A percentile compares a stretch with the other conserved stretches of the same genome.
phyloP scores from a whole-genome alignment of 1,140 invertebrate genomes.

The Sycobia sp. region DNA sequence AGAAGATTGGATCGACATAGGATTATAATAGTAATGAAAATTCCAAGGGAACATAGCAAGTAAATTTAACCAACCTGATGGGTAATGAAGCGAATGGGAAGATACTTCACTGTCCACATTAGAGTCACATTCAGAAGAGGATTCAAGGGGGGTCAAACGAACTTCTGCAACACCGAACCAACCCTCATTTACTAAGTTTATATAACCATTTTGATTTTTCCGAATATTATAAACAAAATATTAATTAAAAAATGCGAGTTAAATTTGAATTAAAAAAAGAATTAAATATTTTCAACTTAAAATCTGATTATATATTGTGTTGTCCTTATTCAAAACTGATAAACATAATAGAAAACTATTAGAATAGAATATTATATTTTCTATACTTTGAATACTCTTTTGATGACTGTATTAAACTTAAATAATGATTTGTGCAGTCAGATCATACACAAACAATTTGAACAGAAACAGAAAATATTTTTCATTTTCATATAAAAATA shows the following conservation, averaged over 20 bases:
- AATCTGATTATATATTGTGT: background rate
- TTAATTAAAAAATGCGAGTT: slow-evolving; percentile 27
- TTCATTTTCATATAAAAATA: background rate
- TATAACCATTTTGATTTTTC: slow-evolving; percentile 7
- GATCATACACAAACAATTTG: slow-evolving; percentile 53
- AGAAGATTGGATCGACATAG: too few species aligned
- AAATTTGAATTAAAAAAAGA: slow-evolving; percentile 1
- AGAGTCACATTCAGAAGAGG: slow-evolving; percentile 77
- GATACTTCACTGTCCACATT: slow-evolving; percentile 78
- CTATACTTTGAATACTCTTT: too few species aligned
- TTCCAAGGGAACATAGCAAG: slow-evolving; percentile 43
- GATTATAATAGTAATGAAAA: too few species aligned
- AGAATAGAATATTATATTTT: too few species aligned
- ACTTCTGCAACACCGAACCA: slow-evolving; percentile 67
- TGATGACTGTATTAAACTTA: background rate
- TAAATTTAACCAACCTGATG: slow-evolving; percentile 70
- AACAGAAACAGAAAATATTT: too few species aligned
- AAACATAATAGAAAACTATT: too few species aligned
- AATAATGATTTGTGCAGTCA: slow-evolving; percentile 51
- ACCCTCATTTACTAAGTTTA: slow-evolving; percentile 28
- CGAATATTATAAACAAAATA: background rate
- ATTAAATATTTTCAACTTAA: slow-evolving; percentile 1
- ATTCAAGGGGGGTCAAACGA: slow-evolving; percentile 68
- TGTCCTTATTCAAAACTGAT: too few species aligned
- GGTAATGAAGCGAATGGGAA: slow-evolving; percentile 79